phyloP scores from a whole-genome alignment of 2,113 vertebrate species.

The Apteryx owenii region DNA sequence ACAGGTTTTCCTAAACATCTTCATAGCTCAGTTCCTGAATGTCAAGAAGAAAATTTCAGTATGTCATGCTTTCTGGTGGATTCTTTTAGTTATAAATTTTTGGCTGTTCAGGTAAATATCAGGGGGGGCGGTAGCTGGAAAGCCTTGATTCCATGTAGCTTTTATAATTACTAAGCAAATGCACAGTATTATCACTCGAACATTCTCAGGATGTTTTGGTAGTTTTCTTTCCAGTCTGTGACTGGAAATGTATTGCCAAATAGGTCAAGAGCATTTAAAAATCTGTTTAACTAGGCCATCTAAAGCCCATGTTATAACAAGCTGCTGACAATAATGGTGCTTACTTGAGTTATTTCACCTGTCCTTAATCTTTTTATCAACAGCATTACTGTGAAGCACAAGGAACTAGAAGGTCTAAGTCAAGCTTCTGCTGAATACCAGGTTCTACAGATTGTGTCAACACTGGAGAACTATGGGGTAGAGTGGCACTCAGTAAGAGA shows the following conservation, averaged over 20 bases:
- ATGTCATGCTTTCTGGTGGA: background rate
- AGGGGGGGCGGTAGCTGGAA: background rate
- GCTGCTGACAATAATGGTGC: background rate
- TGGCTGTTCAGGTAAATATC: background rate
- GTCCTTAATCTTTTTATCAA: background rate
- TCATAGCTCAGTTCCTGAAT: background rate
- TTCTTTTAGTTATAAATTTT: background rate
- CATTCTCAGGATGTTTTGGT: background rate
- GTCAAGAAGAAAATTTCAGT: background rate
- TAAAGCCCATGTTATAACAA: background rate
- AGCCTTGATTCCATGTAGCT: background rate
- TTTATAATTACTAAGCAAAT: background rate
- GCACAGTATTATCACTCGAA: background rate
- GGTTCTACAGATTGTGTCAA: conserved; percentile 90
- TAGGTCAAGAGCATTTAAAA: conserved; percentile 4
- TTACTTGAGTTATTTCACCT: background rate
- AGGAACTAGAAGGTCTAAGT: conserved; percentile 87
- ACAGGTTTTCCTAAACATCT: background rate
- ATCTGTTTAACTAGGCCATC: background rate
- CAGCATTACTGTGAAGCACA: conserved; percentile 92
- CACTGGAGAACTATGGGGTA: conserved; percentile 93
- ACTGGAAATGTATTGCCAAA: background rate
- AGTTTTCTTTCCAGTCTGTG: background rate
- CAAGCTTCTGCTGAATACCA: conserved; percentile 93
- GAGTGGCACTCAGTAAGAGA: conserved; percentile 96